Evolutionary conservation across 2,797 vertebrate genomes (phyloP).

Genomic region (Macropus fuliginosus): DNA sequence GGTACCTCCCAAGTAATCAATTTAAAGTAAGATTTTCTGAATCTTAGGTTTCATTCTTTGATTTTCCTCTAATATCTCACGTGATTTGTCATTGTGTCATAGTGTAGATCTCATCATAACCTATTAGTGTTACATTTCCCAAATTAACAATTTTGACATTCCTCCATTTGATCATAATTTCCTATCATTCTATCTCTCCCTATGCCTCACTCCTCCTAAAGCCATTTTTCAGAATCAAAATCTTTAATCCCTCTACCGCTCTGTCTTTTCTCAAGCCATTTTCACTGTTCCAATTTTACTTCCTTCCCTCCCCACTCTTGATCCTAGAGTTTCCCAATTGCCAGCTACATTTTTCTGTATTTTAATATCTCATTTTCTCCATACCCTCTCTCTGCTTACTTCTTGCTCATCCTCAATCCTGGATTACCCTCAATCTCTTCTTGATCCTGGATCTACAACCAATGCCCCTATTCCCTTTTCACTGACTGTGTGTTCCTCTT

Average conservation of each 20-base stretch:
- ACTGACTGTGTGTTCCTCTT: neutral
- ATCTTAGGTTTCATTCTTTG: conserved; percentile 69
- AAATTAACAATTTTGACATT: neutral
- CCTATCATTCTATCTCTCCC: neutral
- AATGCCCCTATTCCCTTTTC: neutral
- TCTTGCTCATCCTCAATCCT: neutral
- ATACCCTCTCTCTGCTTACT: neutral
- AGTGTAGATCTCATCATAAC: neutral
- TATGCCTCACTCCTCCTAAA: neutral
- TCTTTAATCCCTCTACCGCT: too few relatives aligned
- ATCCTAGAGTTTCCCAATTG: too few relatives aligned
- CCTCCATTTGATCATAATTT: neutral
- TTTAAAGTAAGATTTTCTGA: conserved; percentile 73
- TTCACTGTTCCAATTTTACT: neutral
- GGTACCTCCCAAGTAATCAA: conserved; percentile 67
- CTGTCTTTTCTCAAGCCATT: neutral
- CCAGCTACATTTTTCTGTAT: neutral
- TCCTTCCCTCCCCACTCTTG: neutral
- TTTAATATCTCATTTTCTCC: neutral
- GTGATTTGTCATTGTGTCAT: conserved; percentile 79
- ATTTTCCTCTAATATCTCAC: conserved; percentile 69
- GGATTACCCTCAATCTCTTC: too few relatives aligned
- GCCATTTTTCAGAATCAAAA: too few relatives aligned
- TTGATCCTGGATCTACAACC: neutral
- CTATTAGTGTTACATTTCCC: neutral